These are phyloP conservation scores for Carcina quercana DNA, from an alignment of 2,888 invertebrate species.

Conservation along the genomic window DNA sequence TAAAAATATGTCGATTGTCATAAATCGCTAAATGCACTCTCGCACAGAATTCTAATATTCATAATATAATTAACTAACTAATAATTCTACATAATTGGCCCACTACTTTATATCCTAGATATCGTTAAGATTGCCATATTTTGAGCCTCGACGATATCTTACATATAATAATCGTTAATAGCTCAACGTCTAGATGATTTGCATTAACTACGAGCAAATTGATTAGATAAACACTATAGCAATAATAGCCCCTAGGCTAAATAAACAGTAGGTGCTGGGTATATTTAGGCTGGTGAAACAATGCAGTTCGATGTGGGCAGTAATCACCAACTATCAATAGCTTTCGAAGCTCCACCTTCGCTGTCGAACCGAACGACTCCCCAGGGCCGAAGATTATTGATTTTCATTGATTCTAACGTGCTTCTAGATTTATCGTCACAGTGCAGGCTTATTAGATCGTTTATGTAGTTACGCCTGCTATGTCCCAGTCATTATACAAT, in stretches of 20 bases:
- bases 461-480: too few relatives aligned
- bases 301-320: background rate
- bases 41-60: too few relatives aligned
- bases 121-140: background rate
- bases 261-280: background rate
- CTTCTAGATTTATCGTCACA: slow-evolving; percentile 58
- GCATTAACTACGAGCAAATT: slow-evolving; percentile 14
- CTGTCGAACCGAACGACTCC: slow-evolving; percentile 44
- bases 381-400: slow-evolving; percentile 54
- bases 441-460: too few relatives aligned
- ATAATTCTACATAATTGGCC: too few relatives aligned
- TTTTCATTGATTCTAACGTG: slow-evolving; percentile 68
- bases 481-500: too few relatives aligned
- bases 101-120: too few relatives aligned
- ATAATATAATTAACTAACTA: too few relatives aligned
- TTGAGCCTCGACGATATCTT: too few relatives aligned
- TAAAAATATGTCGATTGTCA: too few relatives aligned
- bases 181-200: slow-evolving; percentile 8
- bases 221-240: slow-evolving; percentile 12
- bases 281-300: background rate
- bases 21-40: too few relatives aligned
- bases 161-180: slow-evolving; percentile 1
- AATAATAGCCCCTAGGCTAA: slow-evolving; percentile 2
- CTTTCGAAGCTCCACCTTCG: slow-evolving; percentile 28
- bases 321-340: slow-evolving; percentile 18